These are phyloP conservation scores for Vollenhovia emeryi DNA, from an alignment of 1,140 invertebrate genomes.

Conservation along the genomic window DNA sequence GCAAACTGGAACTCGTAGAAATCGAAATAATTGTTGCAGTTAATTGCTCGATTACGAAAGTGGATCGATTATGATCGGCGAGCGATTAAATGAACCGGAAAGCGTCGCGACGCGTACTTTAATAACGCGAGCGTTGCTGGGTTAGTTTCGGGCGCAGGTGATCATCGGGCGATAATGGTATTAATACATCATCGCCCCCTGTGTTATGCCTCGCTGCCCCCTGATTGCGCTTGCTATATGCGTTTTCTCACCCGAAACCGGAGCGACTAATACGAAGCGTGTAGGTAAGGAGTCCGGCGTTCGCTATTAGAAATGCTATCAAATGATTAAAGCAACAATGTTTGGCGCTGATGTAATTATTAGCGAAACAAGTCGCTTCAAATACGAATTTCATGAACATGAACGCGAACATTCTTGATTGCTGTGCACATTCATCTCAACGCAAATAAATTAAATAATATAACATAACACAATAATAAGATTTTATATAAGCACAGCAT, in stretches of 20 bases:
- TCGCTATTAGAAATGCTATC: background rate
- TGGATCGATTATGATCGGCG: constrained; percentile 4
- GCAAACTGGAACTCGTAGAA: background rate
- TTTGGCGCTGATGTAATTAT: background rate
- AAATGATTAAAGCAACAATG: background rate
- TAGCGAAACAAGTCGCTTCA: background rate
- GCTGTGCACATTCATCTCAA: too few species aligned
- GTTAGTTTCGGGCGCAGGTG: constrained; percentile 69
- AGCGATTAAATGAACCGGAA: constrained; percentile 62
- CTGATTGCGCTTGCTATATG: constrained; percentile 74
- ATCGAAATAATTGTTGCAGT: background rate
- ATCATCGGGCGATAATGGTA: constrained; percentile 78
- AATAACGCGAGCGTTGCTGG: constrained; percentile 67
- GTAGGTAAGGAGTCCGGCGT: background rate
- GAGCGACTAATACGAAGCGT: constrained; percentile 63
- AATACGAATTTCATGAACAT: background rate
- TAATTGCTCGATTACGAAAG: constrained; percentile 17
- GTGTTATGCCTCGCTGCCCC: constrained; percentile 68
- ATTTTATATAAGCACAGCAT: background rate
- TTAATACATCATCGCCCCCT: constrained; percentile 78
- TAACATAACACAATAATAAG: background rate
- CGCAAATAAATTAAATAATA: too few species aligned
- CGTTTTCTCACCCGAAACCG: constrained; percentile 68
- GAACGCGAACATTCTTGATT: background rate
- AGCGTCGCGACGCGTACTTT: constrained; percentile 58